phyloP scores from a whole-genome alignment of 2,888 invertebrate genomes.

The Scaptomyza cyrtandrae region DNA sequence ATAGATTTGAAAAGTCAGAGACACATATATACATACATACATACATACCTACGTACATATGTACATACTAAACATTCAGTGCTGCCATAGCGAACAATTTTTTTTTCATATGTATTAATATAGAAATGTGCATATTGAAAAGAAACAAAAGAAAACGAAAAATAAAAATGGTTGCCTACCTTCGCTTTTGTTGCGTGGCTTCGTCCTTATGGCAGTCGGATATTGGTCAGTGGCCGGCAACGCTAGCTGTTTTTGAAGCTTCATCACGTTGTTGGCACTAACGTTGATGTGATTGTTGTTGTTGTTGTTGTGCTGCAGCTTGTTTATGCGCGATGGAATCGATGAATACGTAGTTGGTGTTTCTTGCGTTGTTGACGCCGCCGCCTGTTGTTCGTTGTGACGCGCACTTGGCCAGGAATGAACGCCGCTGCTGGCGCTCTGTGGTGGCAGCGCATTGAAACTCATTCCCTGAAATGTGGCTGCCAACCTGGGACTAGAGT shows the following conservation, averaged over 20 bases:
- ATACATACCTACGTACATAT: neutral
- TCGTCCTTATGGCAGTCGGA: slow-evolving; percentile 38
- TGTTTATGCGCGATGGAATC: slow-evolving; percentile 21
- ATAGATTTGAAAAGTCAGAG: slow-evolving; percentile 46
- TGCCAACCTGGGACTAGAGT: slow-evolving; percentile 48
- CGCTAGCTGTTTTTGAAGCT: slow-evolving; percentile 23
- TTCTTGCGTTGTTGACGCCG: slow-evolving; percentile 9
- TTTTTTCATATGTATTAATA: neutral
- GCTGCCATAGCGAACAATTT: neutral
- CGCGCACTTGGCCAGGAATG: slow-evolving; percentile 39
- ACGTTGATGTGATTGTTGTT: slow-evolving; percentile 11
- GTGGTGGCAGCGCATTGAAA: slow-evolving; percentile 29
- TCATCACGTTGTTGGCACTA: slow-evolving; percentile 21
- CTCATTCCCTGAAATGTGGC: slow-evolving; percentile 46
- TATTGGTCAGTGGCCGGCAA: slow-evolving; percentile 15
- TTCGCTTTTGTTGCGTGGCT: slow-evolving; percentile 75
- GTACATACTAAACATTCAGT: neutral
- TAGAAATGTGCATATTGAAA: slow-evolving; percentile 5
- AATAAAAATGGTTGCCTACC: slow-evolving; percentile 59
- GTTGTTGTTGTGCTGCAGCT: slow-evolving; percentile 1
- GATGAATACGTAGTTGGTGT: slow-evolving; percentile 7
- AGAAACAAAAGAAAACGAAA: slow-evolving; percentile 5
- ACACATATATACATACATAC: slow-evolving; percentile 3
- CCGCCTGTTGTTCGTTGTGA: slow-evolving; percentile 23
- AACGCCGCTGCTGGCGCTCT: slow-evolving; percentile 37